phyloP scores from a whole-genome alignment of 30 jellyfish, hydroid and myxozoan species.

The Aurelia aurita region DNA sequence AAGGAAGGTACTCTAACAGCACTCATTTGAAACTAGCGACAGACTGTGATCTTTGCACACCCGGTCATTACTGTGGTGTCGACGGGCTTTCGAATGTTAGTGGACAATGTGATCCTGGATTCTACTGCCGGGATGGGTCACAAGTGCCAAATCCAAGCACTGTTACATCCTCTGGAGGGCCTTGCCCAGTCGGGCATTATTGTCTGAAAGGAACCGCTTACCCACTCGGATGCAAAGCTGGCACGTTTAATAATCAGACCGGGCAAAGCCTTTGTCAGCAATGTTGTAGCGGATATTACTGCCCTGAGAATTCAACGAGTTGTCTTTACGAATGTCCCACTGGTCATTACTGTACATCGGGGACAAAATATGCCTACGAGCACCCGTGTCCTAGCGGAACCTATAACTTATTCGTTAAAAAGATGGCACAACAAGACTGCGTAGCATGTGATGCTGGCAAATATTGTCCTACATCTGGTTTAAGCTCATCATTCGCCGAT shows the following conservation, averaged over 20 bases:
- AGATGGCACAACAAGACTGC: constrained; percentile 69
- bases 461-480: constrained; percentile 87
- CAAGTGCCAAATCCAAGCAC: constrained; percentile 62
- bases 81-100: constrained; percentile 75
- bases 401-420: constrained; percentile 63
- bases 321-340: constrained; percentile 77
- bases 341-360: constrained; percentile 83
- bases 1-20: constrained; percentile 71
- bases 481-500: constrained; percentile 60
- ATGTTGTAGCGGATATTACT: constrained; percentile 88
- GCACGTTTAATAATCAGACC: constrained; percentile 82
- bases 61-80: constrained; percentile 82
- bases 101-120: constrained; percentile 88
- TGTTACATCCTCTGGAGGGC: constrained; percentile 87
- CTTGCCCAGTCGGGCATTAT: constrained; percentile 86
- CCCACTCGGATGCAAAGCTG: constrained; percentile 90
- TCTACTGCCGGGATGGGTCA: constrained; percentile 85
- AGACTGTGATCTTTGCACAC: constrained; percentile 84
- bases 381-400: constrained; percentile 94
- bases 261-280: constrained; percentile 84
- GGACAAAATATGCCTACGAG: constrained; percentile 61
- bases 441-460: constrained; percentile 90
- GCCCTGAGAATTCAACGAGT: constrained; percentile 90
- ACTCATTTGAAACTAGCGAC: constrained; percentile 58
- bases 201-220: constrained; percentile 76